These are phyloP conservation scores for Popillia japonica DNA, from an alignment of 1,140 invertebrate genomes.

Conservation along the genomic window DNA sequence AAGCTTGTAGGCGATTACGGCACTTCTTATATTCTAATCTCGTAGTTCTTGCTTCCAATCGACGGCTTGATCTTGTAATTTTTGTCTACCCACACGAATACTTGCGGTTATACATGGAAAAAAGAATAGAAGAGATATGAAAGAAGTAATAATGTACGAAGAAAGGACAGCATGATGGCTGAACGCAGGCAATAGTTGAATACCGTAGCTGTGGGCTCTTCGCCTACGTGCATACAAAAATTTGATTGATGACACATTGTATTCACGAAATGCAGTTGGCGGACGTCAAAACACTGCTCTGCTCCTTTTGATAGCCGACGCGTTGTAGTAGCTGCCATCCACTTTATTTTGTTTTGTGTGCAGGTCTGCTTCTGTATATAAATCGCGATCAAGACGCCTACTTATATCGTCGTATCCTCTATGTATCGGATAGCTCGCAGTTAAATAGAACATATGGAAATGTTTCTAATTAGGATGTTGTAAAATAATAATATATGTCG, in stretches of 20 bases:
- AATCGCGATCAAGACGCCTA: not conserved
- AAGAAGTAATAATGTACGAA: not conserved
- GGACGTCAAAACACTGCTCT: conserved; percentile 14
- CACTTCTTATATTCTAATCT: not conserved
- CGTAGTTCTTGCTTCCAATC: not conserved
- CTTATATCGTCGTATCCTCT: not conserved
- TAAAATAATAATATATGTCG: too few relatives aligned
- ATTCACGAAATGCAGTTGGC: conserved; percentile 14
- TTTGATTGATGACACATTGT: conserved; percentile 13
- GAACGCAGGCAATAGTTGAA: not conserved
- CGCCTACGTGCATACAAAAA: conserved; percentile 13
- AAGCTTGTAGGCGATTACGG: not conserved
- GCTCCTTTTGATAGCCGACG: not conserved
- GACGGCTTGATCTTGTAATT: conserved; percentile 14
- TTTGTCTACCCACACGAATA: conserved; percentile 8
- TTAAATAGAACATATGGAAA: too few relatives aligned
- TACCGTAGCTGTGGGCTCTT: not conserved
- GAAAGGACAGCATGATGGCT: not conserved
- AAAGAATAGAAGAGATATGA: not conserved
- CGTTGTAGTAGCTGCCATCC: not conserved
- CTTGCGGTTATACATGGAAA: not conserved
- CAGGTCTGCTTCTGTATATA: not conserved
- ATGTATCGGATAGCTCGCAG: too few relatives aligned
- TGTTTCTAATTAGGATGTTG: too few relatives aligned
- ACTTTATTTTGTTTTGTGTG: not conserved